Conservation (phyloP, 2,113 vertebrate genomes). For the Sylvilagus bachmani region DNA sequence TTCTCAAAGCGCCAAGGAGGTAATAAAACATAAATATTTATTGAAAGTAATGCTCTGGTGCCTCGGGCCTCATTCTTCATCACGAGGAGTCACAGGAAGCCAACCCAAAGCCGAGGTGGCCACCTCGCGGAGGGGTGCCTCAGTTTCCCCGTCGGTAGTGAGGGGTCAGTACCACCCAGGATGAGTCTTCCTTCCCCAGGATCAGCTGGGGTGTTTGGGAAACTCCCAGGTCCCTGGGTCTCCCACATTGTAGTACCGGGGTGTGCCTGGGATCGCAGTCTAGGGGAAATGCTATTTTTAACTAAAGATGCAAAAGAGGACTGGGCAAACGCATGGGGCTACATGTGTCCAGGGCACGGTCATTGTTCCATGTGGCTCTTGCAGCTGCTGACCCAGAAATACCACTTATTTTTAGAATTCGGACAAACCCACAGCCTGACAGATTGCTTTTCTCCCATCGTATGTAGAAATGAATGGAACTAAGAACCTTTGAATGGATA, state of each 20-base stretch:
- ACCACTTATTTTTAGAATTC: conserved; percentile 73
- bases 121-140: background rate
- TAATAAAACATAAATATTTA: conserved; percentile 70
- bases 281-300: conserved; percentile 7
- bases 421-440: conserved; percentile 40
- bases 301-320: background rate
- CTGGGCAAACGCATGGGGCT: conserved; percentile 40
- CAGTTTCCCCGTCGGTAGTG: background rate
- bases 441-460: background rate
- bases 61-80: conserved; percentile 17
- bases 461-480: conserved; percentile 24
- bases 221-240: background rate
- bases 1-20: conserved; percentile 66
- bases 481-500: background rate
- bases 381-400: conserved; percentile 76
- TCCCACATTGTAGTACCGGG: too few relatives aligned
- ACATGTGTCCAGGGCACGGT: conserved; percentile 41
- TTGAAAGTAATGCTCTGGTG: background rate
- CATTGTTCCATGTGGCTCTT: conserved; percentile 50
- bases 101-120: background rate
- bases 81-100: background rate
- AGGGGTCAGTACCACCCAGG: background rate
- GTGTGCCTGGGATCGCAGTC: background rate
- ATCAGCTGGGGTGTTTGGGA: background rate
- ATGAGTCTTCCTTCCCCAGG: background rate